Evolutionary conservation across 2,113 vertebrate genomes (phyloP), one percentile per base, ranked within the genome.

Genomic region (Salvelinus sp.): DNA sequence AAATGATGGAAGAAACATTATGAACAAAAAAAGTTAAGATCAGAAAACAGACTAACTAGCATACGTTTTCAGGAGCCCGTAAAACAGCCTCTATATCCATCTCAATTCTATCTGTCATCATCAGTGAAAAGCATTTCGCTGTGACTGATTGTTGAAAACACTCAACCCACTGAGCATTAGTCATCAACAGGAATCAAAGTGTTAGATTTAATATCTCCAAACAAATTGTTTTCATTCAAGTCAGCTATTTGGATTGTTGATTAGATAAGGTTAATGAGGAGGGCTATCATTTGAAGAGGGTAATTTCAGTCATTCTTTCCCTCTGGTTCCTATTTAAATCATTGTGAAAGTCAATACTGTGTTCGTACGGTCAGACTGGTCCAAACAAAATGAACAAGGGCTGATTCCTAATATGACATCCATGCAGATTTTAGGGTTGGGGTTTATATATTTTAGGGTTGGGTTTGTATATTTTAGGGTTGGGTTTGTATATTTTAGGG

Each of bases 51-150:
- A 2, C 33, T 9, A 38, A 38, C 3, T 4, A 4, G 28, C 1
- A 38, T 9, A 9, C 2, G 9, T 38, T 38, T 38, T 38, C 38
- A 38, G 38, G 38, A 38, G 38, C 38, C 38, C 38, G 2, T 44
- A 44, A 44, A 44, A 10, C 9, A 10, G 38, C 38, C 38, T 9
- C 38, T 70, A 6, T 82, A 83, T 79, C 79, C 62, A 68, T 38
- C 2, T 6, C 28, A 80, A 12, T 44, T 10, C 38, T 75, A 82
- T 84, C 79, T 79, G 76, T 77, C 77, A 69, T 82, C 74, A 84
- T 76, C 76, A 30, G 70, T 75, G 9, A 85, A 82, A 74, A 75
- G 73, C 76, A 86, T 79, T 79, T 85, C 74, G 79, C 77, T 86
- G 73, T 72, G 83, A 79, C 80, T 70, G 50, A 28, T 76, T 74